Conservation (phyloP, 2,888 invertebrate species). For the Sturmia bella region DNA sequence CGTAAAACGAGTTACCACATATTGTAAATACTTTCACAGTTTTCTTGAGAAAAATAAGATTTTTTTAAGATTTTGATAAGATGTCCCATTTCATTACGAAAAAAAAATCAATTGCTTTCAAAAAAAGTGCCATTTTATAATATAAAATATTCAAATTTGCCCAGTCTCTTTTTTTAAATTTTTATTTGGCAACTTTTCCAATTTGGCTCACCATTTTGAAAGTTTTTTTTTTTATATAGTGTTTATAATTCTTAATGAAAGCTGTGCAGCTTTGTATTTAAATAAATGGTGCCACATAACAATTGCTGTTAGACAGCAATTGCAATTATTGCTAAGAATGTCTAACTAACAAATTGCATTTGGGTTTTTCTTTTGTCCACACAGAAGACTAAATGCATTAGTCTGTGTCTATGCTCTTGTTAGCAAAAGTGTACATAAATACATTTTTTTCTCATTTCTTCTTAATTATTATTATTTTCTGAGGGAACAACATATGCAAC, state of each 20-base stretch:
- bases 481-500: conserved; percentile 54
- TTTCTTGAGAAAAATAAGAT: too few species aligned
- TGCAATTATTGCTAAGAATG: conserved; percentile 24
- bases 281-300: background rate
- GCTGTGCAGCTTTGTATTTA: background rate
- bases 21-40: too few species aligned
- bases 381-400: background rate
- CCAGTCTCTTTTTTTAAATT: too few species aligned
- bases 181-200: too few species aligned
- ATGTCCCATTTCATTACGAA: too few species aligned
- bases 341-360: conserved; percentile 53
- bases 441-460: conserved; percentile 8
- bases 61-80: too few species aligned
- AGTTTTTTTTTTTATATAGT: background rate
- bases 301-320: conserved; percentile 18
- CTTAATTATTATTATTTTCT: conserved; percentile 22
- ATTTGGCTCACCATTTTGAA: too few species aligned
- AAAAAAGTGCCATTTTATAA: too few species aligned
- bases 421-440: background rate
- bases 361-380: background rate
- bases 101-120: too few species aligned
- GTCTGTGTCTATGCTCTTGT: background rate
- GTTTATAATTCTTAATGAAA: background rate
- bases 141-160: too few species aligned
- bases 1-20: too few species aligned